These are phyloP conservation scores for Hemiscyllium ocellatum DNA, from an alignment of 2,113 vertebrate genomes.

Conservation along the genomic window DNA sequence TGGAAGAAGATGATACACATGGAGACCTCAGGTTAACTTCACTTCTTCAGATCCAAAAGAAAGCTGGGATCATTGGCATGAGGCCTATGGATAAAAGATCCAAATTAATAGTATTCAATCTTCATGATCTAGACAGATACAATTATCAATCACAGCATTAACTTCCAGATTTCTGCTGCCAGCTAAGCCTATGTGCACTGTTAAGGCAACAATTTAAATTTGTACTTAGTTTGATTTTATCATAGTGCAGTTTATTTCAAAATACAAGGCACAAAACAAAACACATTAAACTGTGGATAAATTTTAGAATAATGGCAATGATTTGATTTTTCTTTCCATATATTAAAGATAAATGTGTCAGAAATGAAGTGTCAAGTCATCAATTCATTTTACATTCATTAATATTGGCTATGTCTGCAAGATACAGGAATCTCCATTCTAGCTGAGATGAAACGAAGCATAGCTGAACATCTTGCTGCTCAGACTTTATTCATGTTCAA, in stretches of 20 bases:
- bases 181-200: neutral
- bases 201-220: neutral
- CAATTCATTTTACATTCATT: neutral
- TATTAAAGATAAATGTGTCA: neutral
- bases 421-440: neutral
- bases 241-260: neutral
- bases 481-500: neutral
- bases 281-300: neutral
- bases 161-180: constrained; percentile 35
- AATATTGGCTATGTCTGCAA: neutral
- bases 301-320: neutral
- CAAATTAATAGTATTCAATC: neutral
- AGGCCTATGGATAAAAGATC: constrained; percentile 54
- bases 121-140: constrained; percentile 34
- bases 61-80: constrained; percentile 50
- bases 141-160: neutral
- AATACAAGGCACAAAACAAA: neutral
- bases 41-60: constrained; percentile 45
- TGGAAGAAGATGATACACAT: constrained; percentile 99
- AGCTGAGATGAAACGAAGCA: neutral
- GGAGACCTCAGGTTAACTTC: constrained; percentile 49
- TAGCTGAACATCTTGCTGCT: neutral
- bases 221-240: neutral
- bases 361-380: neutral
- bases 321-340: neutral